Base-by-base conservation (phyloP, 2,113 vertebrate genomes). In the Syngnathus floridae region DNA sequence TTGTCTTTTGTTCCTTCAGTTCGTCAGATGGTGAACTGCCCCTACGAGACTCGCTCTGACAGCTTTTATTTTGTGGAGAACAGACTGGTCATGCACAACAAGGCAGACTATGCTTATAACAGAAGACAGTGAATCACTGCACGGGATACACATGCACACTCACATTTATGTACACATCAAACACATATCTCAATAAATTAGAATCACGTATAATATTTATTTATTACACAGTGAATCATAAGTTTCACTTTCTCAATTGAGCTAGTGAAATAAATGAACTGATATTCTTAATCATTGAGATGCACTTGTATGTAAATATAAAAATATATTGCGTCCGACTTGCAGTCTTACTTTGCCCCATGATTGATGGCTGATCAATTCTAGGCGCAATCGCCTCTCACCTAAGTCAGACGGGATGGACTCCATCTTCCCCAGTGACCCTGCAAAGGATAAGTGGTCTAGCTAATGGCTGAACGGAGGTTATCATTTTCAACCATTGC, bases 21-120 rank as follows among this genome's bases (percentile, higher is more conserved):
- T 76, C 91, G 89, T 58, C 92, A 95, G 89, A 97, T 97, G 95
- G 93, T 97, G 76, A 93, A 94, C 61, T 91, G 93, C 77, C 94
- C 95, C 0, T 95, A 95, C 0, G 94, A 96, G 87, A 97, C 95
- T 3, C 92, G 93, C 64, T 97, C 95, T 0, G 95, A 97, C 91
- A 90, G 88, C 86, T 97, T 97, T 88, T 97, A 97, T 85, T 97
- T 97, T 73, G 94, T 95, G 19, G 95, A 97, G 86, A 93, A 94
- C 93, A 95, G 92, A 88, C 88, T 97, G 88, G 91, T 96, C 75
- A 97, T 97, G 95, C 95, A 97, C 90, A 97, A 97, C 91, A 97
- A 97, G 80, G 95, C 95, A 0, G 94, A 97, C 84, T 97, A 97
- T 64, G 94, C 94, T 65, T 97, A 97, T 77, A 93, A 95, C 0